phyloP scores from a whole-genome alignment of 2,888 invertebrate species.

The Stictocephala bisonia region DNA sequence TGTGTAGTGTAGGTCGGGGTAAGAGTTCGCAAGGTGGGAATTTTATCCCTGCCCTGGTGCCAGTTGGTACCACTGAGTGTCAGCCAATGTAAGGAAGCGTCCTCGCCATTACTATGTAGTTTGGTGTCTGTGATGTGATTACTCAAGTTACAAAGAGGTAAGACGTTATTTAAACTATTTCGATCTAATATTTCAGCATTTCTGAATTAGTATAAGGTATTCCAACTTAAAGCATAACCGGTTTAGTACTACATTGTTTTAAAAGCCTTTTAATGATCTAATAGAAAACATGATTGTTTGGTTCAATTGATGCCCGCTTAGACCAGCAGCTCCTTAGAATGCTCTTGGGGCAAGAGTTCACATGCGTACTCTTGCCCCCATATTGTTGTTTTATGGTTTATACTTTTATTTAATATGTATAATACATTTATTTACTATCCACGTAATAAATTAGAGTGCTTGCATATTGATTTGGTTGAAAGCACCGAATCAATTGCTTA shows the following conservation, averaged over 20 bases:
- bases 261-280: conserved; percentile 23
- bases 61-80: conserved; percentile 32
- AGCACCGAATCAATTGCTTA: too few relatives aligned
- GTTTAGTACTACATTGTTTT: conserved; percentile 20
- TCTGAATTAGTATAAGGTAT: conserved; percentile 35
- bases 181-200: conserved; percentile 19
- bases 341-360: conserved; percentile 40
- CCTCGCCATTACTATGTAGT: conserved; percentile 18
- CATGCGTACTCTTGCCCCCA: conserved; percentile 40
- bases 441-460: conserved; percentile 5
- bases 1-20: conserved; percentile 25
- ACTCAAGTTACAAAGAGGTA: conserved; percentile 30
- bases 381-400: conserved; percentile 14
- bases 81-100: not conserved
- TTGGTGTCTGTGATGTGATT: conserved; percentile 1
- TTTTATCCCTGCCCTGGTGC: conserved; percentile 16
- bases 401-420: conserved; percentile 9
- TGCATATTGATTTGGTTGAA: conserved; percentile 3
- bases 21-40: conserved; percentile 24
- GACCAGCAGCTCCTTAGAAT: conserved; percentile 21
- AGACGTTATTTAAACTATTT: conserved; percentile 10
- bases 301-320: conserved; percentile 7
- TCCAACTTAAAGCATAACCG: not conserved
- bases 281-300: conserved; percentile 6
- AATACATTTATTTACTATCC: not conserved